These are phyloP conservation scores for Probaryconus sp. DNA, from an alignment of 1,140 invertebrate genomes.

Conservation along the genomic window DNA sequence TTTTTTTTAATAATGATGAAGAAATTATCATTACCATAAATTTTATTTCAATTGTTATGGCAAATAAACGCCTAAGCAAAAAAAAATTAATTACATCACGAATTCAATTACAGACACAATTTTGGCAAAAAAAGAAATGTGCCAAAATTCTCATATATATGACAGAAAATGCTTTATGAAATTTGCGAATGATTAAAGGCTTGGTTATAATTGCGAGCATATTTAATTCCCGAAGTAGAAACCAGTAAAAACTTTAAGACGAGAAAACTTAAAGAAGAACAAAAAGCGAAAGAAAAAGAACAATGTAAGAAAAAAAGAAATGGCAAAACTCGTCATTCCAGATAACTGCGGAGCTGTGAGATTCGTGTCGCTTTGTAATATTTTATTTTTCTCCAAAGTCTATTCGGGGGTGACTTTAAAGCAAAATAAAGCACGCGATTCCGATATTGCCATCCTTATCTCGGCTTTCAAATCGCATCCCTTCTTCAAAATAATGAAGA, in stretches of 20 bases:
- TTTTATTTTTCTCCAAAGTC: constrained; percentile 41
- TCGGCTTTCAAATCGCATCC: constrained; percentile 34
- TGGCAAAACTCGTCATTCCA: constrained; percentile 30
- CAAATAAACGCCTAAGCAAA: no score
- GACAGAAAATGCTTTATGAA: no score
- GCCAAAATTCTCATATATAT: no score
- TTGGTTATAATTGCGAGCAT: no score
- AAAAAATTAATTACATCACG: no score
- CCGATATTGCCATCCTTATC: constrained; percentile 45
- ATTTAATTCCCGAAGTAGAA: constrained; percentile 7
- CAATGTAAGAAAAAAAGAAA: not conserved
- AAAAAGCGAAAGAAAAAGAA: not conserved
- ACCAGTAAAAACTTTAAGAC: not conserved
- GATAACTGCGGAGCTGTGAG: constrained; percentile 12
- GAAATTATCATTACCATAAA: no score
- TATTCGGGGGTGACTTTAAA: constrained; percentile 20
- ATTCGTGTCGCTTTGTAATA: constrained; percentile 50
- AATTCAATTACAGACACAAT: no score
- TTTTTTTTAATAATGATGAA: no score
- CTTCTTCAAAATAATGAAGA: constrained; percentile 60
- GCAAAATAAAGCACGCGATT: constrained; percentile 50
- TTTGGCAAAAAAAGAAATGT: no score
- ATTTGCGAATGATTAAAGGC: no score
- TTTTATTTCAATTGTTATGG: no score
- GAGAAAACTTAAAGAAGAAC: not conserved